Percentiles rank a stretch among this genome's conserved stretches.
Evolutionary conservation across 2,888 invertebrate genomes (phyloP).

Genomic region (Leptogaster cylindrica): DNA sequence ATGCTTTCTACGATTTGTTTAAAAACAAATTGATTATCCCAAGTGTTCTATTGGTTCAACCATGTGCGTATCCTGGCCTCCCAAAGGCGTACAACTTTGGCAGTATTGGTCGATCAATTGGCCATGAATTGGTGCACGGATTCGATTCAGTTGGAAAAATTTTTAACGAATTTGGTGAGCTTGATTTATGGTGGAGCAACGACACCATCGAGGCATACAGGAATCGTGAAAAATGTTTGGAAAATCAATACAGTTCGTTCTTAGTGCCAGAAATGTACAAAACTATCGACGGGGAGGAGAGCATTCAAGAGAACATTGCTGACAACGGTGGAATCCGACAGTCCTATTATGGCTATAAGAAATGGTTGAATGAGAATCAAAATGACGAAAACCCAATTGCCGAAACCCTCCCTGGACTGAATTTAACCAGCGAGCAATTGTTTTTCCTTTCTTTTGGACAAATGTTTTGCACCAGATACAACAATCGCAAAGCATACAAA

Average conservation of each 20-base stretch:
- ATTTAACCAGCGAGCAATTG: conserved; percentile 14
- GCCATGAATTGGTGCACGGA: conserved; percentile 86
- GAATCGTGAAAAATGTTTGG: conserved; percentile 8
- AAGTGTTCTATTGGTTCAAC: neutral
- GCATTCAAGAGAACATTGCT: conserved; percentile 33
- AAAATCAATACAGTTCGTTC: conserved; percentile 14
- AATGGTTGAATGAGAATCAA: conserved; percentile 17
- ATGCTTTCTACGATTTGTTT: neutral
- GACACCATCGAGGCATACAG: neutral
- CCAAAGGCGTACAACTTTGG: conserved; percentile 59
- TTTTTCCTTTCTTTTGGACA: conserved; percentile 34
- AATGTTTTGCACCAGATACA: conserved; percentile 13
- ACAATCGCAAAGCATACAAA: neutral
- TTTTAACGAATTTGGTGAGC: neutral
- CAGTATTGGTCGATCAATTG: conserved; percentile 84
- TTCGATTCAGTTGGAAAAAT: conserved; percentile 78
- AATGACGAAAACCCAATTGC: neutral
- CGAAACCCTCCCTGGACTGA: conserved; percentile 7
- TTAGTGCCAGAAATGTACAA: neutral
- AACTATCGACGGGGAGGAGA: conserved; percentile 9
- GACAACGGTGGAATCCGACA: conserved; percentile 23
- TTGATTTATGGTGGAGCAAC: conserved; percentile 9
- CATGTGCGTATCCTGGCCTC: neutral
- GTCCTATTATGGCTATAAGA: conserved; percentile 17
- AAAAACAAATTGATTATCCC: conserved; percentile 12